A percentile compares a stretch with the other conserved stretches of the same genome.
Conservation (phyloP, 2,113 vertebrate species). For the Turdus rufiventris region DNA sequence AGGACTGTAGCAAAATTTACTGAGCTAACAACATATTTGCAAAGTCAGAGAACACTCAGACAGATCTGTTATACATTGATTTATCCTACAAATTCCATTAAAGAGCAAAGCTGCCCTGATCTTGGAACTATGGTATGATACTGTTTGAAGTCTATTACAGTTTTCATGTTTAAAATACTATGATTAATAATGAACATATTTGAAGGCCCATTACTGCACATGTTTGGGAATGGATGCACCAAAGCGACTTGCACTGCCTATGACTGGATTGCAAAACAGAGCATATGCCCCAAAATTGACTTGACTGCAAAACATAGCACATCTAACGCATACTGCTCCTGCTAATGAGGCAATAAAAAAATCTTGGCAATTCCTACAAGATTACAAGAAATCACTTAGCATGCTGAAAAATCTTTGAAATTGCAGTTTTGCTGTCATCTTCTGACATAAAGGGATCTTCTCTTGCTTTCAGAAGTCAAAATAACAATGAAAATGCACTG, state of each 20-base stretch:
- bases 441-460: not conserved
- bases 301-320: not conserved
- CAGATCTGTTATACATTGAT: not conserved
- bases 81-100: not conserved
- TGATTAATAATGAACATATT: not conserved
- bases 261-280: not conserved
- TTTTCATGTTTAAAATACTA: not conserved
- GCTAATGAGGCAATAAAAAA: not conserved
- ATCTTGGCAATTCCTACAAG: not conserved
- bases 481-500: not conserved
- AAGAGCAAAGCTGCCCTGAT: not conserved
- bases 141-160: not conserved
- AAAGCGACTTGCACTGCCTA: not conserved
- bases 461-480: not conserved
- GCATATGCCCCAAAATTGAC: not conserved
- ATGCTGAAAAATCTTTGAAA: not conserved
- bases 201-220: not conserved
- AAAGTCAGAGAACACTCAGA: not conserved
- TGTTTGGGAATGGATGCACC: not conserved
- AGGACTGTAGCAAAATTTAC: not conserved
- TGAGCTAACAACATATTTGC: not conserved
- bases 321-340: not conserved
- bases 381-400: not conserved
- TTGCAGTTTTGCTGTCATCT: not conserved
- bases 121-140: not conserved